Base-by-base conservation (phyloP, 2,888 invertebrate genomes). In the Poecilus cupreus region DNA sequence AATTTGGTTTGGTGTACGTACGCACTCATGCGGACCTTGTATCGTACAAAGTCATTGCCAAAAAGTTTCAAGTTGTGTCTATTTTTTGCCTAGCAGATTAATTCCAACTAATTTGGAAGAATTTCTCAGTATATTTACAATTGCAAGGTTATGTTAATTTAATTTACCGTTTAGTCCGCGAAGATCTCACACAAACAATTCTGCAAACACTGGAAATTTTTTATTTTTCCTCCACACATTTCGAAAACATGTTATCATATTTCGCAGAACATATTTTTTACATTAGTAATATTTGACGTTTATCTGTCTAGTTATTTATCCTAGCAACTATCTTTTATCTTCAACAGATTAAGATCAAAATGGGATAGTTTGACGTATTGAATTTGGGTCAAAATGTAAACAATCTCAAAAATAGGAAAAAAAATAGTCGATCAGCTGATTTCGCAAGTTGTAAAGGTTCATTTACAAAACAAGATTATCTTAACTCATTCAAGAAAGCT, bases 31-130 rank as follows among this genome's bases (percentile, higher is more conserved):
- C 60, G 76, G 20, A 76, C 76, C 76, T 76, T 76, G 54, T 75
- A 75, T 16, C 26, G 16, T 57, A 76, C 57, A 77, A 77, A 77
- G 77, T 77, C 77, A 77, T 64, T 77, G 77, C 77, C 77, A 77
- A 64, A 32, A 77, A 51, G 51, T 57, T 37, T 57, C 11, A 3
- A 51, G 26, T 75, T 16, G 54, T 13, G n/a, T 54, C 76, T 76
- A 76, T 76, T 76, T 76, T 72, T 57, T 75, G 51, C 51, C 51
- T 75, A 13, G 24, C 72, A 46, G 13, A 46, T 49, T 6, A 74
- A 51, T 74, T 74, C 46, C n/a, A 74, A 74, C 49, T 49, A 74
- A 74, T 75, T 75, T 51, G 60, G 60, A 26, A 32, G 54, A 22
- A 54, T 22, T 60, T 60, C 60, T 8, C 22, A 46, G 24, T 26